Percentiles rank a stretch among this genome's conserved stretches.
Conservation (phyloP, 2,888 invertebrate genomes). For the Megalurothrips usitatus region DNA sequence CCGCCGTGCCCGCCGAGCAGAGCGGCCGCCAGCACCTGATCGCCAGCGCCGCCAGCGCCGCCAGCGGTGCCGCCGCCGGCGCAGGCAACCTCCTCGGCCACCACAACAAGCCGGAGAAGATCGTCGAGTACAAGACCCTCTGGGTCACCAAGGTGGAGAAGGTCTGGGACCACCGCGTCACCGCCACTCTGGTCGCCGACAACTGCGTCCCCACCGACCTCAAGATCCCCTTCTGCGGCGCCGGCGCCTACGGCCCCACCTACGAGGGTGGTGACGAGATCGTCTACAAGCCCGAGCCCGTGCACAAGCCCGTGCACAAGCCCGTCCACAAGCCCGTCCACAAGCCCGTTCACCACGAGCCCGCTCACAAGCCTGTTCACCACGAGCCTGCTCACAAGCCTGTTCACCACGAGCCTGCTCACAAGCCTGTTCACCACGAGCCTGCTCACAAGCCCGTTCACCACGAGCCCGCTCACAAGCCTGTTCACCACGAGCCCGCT, state of each 20-base stretch:
- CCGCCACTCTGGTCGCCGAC: conserved; percentile 43
- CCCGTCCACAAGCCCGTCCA: neutral
- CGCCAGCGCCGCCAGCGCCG: conserved; percentile 30
- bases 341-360: conserved; percentile 18
- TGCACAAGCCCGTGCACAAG: neutral
- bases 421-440: conserved; percentile 18
- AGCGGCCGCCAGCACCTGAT: conserved; percentile 11
- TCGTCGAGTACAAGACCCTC: conserved; percentile 36
- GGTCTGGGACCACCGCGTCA: conserved; percentile 41
- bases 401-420: conserved; percentile 1
- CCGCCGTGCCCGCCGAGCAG: conserved; percentile 20
- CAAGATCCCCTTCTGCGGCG: conserved; percentile 43
- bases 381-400: conserved; percentile 13
- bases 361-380: conserved; percentile 6
- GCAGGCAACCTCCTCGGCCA: conserved; percentile 35
- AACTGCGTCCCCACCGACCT: conserved; percentile 43
- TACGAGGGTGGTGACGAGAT: conserved; percentile 22
- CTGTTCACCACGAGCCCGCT: conserved; percentile 1
- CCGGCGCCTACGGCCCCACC: conserved; percentile 34
- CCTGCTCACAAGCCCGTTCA: neutral
- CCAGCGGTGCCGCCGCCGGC: conserved; percentile 29
- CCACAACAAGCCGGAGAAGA: conserved; percentile 29
- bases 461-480: conserved; percentile 11
- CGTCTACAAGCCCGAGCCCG: neutral
- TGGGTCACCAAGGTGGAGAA: conserved; percentile 41